Evolutionary conservation across 2,113 vertebrate species (phyloP).

Genomic region (Toxostoma redivivum): DNA sequence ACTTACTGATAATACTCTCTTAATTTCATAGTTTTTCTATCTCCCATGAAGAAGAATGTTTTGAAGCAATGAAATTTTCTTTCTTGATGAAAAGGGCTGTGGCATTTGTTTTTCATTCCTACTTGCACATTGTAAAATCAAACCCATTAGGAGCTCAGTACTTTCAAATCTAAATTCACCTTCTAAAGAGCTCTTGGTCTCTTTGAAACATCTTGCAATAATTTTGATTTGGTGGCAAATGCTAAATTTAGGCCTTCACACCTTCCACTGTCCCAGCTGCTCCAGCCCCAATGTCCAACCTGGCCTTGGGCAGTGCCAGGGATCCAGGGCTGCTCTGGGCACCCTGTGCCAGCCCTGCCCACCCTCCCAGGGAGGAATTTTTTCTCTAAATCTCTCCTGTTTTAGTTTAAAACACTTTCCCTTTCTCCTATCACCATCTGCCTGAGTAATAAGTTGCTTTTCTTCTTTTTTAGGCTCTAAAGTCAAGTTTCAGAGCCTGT

Average conservation of each 20-base stretch:
- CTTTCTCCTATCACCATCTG: neutral
- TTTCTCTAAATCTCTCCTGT: neutral
- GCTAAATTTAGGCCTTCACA: neutral
- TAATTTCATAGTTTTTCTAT: neutral
- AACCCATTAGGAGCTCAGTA: neutral
- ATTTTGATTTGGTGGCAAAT: neutral
- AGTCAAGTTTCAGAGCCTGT: neutral
- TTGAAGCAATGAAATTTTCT: neutral
- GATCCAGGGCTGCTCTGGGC: neutral
- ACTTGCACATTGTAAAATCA: neutral
- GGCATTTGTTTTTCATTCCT: neutral
- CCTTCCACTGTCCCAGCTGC: neutral
- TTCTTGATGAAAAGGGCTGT: neutral
- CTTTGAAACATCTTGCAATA: neutral
- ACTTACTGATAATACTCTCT: neutral
- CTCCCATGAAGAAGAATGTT: neutral
- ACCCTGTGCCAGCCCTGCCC: neutral
- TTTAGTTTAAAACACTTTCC: neutral
- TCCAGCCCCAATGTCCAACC: rapidly evolving
- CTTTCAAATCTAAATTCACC: neutral
- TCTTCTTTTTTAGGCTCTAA: neutral
- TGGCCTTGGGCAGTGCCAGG: rapidly evolving
- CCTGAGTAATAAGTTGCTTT: neutral
- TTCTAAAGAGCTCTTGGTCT: neutral
- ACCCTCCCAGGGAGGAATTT: neutral